A percentile compares a stretch with the other conserved stretches of the same genome.
Conservation (phyloP, 1,140 invertebrate species). For the Papilio xuthus region DNA sequence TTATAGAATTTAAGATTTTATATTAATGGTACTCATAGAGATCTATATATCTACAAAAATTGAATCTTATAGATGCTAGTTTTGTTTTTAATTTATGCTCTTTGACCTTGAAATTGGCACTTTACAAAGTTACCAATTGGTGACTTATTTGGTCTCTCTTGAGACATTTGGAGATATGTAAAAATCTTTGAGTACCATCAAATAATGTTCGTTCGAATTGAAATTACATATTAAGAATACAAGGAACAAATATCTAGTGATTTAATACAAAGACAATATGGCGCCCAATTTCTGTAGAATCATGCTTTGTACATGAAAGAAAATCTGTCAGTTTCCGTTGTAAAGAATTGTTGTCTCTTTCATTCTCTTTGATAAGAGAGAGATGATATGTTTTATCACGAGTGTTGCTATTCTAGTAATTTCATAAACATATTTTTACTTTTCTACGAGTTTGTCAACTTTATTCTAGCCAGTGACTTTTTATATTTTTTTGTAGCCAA, state of each 20-base stretch:
- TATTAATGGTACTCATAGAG: not conserved
- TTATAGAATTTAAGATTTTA: not conserved
- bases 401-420: too few species aligned
- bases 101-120: too few species aligned
- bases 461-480: not conserved
- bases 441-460: not conserved
- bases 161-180: too few species aligned
- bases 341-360: not conserved
- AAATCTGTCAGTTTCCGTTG: not conserved
- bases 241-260: conserved; percentile 9
- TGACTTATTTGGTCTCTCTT: too few species aligned
- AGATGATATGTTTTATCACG: not conserved
- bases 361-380: not conserved
- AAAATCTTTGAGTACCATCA: not conserved
- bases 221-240: not conserved
- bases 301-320: conserved; percentile 12
- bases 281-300: conserved; percentile 7
- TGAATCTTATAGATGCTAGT: too few species aligned
- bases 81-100: too few species aligned
- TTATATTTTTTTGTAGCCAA: not conserved
- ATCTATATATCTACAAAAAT: not conserved
- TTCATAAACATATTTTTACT: not conserved
- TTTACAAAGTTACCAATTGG: too few species aligned
- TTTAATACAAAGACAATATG: conserved; percentile 6
- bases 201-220: not conserved